phyloP scores from a whole-genome alignment of 92 coral and sea anemone species.

The Heteractis magnifica region DNA sequence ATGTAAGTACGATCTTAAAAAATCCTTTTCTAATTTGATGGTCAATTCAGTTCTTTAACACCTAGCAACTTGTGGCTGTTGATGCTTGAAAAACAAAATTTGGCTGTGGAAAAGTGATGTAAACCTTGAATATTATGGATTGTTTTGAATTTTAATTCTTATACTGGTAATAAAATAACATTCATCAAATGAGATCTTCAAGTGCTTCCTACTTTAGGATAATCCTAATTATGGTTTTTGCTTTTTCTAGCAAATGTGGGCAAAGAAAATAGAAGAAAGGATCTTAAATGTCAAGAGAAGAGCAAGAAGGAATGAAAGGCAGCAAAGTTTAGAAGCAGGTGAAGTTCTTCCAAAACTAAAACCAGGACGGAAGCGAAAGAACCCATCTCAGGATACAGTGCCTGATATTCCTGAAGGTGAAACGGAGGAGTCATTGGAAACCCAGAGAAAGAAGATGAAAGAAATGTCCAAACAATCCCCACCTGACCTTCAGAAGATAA shows the following conservation, averaged over 20 bases:
- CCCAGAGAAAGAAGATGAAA: background rate
- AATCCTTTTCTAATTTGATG: too few species aligned
- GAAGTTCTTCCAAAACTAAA: background rate
- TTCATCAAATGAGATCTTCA: too few species aligned
- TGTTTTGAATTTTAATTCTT: too few species aligned
- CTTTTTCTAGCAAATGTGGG: background rate
- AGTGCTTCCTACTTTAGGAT: too few species aligned
- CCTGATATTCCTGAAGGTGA: background rate
- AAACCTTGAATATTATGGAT: too few species aligned
- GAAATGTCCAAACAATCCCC: too few species aligned
- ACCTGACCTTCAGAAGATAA: too few species aligned
- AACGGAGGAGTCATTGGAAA: background rate
- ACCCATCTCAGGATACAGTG: background rate
- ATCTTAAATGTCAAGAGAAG: background rate
- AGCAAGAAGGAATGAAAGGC: background rate
- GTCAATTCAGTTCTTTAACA: too few species aligned
- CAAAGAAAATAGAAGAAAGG: background rate
- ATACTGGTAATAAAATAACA: too few species aligned
- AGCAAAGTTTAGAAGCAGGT: background rate
- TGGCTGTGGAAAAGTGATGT: too few species aligned
- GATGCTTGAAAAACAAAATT: too few species aligned
- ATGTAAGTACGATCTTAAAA: conserved; percentile 37
- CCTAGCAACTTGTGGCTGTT: too few species aligned
- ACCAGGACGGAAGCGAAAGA: background rate
- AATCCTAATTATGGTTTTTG: background rate